phyloP scores from a whole-genome alignment of 2,888 invertebrate species.

The Clostera curtula region DNA sequence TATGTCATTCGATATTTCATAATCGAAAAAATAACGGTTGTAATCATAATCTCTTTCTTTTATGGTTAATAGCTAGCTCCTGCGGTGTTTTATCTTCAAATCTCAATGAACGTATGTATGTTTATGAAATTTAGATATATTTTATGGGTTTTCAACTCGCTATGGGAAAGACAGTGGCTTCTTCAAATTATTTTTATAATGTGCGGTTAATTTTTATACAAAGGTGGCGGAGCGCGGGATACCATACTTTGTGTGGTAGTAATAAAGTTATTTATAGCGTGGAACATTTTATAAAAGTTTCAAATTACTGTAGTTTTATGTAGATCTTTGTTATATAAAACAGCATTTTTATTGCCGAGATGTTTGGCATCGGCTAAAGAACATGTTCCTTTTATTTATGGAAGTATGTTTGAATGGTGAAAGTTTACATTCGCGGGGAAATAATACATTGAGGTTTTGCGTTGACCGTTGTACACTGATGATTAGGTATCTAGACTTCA shows the following conservation, averaged over 20 bases:
- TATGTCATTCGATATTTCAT: conserved; percentile 14
- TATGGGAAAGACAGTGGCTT: conserved; percentile 32
- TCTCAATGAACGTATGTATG: conserved; percentile 24
- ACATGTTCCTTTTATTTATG: too few relatives aligned
- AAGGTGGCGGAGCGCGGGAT: neutral
- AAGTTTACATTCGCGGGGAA: too few relatives aligned
- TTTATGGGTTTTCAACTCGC: conserved; percentile 22
- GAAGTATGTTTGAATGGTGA: too few relatives aligned
- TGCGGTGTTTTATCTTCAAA: conserved; percentile 32
- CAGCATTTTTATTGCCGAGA: too few relatives aligned
- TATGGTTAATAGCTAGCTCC: conserved; percentile 27
- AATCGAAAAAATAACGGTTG: conserved; percentile 16
- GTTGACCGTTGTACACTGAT: too few relatives aligned
- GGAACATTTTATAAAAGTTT: neutral
- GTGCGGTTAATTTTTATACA: neutral
- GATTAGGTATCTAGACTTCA: too few relatives aligned
- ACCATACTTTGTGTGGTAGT: neutral
- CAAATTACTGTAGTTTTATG: conserved; percentile 3
- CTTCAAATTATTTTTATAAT: conserved; percentile 21
- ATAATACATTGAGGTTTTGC: too few relatives aligned
- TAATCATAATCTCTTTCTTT: conserved; percentile 21
- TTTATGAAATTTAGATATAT: conserved; percentile 34
- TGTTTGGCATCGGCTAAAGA: too few relatives aligned
- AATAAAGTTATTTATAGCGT: neutral
- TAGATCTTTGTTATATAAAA: conserved; percentile 1